A percentile compares a stretch with the other conserved stretches of the same genome.
These are phyloP conservation scores for Brachionus angularis DNA, from an alignment of 1,140 invertebrate genomes.

Conservation along the genomic window DNA sequence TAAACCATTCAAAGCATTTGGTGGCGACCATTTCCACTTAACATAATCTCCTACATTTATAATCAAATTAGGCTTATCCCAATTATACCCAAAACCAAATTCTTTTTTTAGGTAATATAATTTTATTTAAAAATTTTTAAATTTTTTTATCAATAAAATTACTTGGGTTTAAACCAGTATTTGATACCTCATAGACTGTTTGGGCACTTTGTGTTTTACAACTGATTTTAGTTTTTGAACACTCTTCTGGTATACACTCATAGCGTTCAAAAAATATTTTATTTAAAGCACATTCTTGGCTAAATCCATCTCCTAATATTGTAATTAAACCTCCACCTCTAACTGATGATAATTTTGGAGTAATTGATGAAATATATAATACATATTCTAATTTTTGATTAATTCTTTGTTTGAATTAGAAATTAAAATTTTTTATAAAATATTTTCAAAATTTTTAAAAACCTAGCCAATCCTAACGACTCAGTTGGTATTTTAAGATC, in stretches of 20 bases:
- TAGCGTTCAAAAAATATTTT: conserved; percentile 47
- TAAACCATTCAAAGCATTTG: conserved; percentile 20
- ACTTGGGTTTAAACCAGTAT: conserved; percentile 48
- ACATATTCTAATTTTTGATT: neutral
- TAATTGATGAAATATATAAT: conserved; percentile 1
- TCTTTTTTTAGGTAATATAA: neutral
- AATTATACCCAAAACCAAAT: neutral
- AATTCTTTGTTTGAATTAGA: neutral
- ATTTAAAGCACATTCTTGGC: conserved; percentile 27
- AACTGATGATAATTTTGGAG: neutral
- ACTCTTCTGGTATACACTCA: conserved; percentile 46
- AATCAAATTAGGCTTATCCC: neutral
- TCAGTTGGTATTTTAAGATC: neutral
- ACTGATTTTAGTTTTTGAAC: conserved; percentile 46
- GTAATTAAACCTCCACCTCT: conserved; percentile 50
- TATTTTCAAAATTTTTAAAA: neutral
- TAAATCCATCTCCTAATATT: conserved; percentile 49
- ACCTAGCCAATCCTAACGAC: neutral
- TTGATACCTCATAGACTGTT: conserved; percentile 46
- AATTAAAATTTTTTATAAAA: neutral
- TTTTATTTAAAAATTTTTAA: neutral
- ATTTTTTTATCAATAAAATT: conserved; percentile 42
- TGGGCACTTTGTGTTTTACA: conserved; percentile 48
- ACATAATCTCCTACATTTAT: conserved; percentile 47
- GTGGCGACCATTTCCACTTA: conserved; percentile 47